phyloP scores from a whole-genome alignment of 2,797 vertebrate species.

The Carduelis carduelis region DNA sequence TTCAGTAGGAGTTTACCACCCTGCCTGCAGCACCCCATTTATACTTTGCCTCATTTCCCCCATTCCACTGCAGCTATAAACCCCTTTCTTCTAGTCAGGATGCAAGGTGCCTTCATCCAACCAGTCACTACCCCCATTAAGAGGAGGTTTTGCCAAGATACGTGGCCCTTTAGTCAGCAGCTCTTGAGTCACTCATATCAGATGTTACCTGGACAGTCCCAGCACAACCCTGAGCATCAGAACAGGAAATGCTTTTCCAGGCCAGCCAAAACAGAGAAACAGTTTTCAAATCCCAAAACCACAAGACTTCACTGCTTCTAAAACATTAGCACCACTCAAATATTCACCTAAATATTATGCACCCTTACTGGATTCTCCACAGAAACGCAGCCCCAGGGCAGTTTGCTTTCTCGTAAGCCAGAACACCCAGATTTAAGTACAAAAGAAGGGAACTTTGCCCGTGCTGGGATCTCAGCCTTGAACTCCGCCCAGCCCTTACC shows the following conservation, averaged over 20 bases:
- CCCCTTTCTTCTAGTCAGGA: not conserved
- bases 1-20: no score
- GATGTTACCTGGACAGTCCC: not conserved
- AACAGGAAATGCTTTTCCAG: not conserved
- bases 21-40: not conserved
- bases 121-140: not conserved
- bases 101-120: not conserved
- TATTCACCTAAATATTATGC: not conserved
- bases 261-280: not conserved
- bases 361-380: not conserved
- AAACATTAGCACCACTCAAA: not conserved
- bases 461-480: not conserved
- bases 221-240: not conserved
- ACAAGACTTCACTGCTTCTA: not conserved
- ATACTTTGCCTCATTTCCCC: not conserved
- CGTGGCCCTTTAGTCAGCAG: not conserved
- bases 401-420: not conserved
- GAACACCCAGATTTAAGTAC: not conserved
- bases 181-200: not conserved
- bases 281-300: not conserved
- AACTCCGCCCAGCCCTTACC: conserved; percentile 67
- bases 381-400: not conserved
- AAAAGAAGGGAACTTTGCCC: not conserved
- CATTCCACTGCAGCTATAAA: not conserved
- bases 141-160: not conserved